Conservation (phyloP, 2,888 invertebrate species). For the Chironomus riparius region DNA sequence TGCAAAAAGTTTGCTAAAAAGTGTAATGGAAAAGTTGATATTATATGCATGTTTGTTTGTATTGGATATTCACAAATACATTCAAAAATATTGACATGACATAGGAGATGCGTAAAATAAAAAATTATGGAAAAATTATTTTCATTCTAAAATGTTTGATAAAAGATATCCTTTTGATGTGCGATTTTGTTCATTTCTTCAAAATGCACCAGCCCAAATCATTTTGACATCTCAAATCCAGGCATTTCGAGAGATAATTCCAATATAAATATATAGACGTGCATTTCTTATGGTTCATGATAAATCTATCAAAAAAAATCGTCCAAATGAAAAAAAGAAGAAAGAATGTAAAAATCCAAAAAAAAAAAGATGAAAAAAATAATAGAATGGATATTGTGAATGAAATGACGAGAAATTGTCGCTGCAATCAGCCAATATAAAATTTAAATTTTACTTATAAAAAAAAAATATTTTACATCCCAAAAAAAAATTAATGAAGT, state of each 20-base stretch:
- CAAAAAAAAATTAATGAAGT: neutral
- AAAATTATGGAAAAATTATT: slow-evolving; percentile 11
- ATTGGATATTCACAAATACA: slow-evolving; percentile 1
- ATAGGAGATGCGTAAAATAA: slow-evolving; percentile 26
- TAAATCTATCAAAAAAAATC: slow-evolving; percentile 1
- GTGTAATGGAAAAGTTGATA: slow-evolving; percentile 24
- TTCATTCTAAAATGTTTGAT: neutral
- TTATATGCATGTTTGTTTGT: slow-evolving; percentile 9
- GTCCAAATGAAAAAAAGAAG: neutral
- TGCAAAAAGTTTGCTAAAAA: slow-evolving; percentile 2
- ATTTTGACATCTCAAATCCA: neutral
- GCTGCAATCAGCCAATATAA: neutral
- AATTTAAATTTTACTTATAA: neutral
- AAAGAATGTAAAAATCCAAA: neutral
- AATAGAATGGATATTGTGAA: neutral
- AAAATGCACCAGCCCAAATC: neutral
- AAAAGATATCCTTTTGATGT: neutral
- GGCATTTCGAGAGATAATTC: neutral
- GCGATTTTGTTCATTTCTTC: neutral
- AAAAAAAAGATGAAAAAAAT: neutral
- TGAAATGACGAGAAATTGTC: neutral
- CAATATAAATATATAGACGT: neutral
- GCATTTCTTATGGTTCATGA: neutral
- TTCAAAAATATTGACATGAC: neutral
- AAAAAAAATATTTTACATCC: neutral